These are phyloP conservation scores for Molossus alvarezi DNA, from an alignment of 2,797 vertebrate genomes.

Conservation along the genomic window DNA sequence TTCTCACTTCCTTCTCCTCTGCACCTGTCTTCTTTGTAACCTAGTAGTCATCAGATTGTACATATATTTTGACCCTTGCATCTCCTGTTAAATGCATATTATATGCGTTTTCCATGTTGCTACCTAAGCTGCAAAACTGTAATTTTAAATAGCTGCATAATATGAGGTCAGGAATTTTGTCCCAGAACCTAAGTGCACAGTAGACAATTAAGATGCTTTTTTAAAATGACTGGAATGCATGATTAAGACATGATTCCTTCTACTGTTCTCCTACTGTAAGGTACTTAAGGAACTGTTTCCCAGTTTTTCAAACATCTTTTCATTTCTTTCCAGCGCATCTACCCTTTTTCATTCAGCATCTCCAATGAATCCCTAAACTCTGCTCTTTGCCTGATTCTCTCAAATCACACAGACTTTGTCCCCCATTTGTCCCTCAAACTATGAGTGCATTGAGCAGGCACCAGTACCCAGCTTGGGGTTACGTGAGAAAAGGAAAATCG, in stretches of 20 bases:
- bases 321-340: background rate
- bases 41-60: background rate
- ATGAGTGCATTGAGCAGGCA: background rate
- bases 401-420: background rate
- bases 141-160: background rate
- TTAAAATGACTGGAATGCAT: background rate
- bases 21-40: background rate
- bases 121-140: background rate
- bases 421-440: background rate
- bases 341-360: background rate
- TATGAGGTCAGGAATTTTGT: background rate
- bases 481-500: background rate
- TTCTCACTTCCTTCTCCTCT: background rate
- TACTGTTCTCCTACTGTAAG: background rate
- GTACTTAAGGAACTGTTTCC: background rate
- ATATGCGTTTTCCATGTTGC: background rate
- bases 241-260: background rate
- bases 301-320: background rate
- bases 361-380: background rate
- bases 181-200: background rate
- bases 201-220: background rate
- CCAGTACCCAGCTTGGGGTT: background rate
- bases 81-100: background rate
- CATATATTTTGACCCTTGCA: background rate
- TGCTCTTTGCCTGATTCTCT: background rate